Conservation (phyloP, 1,140 invertebrate species). For the Kradibia gibbosae region DNA sequence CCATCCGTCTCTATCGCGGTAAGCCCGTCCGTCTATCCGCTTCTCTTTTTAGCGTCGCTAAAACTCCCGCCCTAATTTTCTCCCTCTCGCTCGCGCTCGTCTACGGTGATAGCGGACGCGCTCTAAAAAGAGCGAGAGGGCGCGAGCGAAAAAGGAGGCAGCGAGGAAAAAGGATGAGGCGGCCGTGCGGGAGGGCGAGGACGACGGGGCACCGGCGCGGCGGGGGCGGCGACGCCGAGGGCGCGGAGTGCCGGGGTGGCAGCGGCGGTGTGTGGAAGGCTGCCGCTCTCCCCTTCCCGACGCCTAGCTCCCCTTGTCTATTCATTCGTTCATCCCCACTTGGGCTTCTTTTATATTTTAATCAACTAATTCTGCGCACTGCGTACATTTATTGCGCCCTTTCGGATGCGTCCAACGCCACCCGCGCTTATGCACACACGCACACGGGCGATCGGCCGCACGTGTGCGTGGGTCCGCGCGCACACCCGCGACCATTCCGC, state of each 20-base stretch:
- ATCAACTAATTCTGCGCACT: constrained; percentile 73
- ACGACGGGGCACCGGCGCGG: too few species aligned
- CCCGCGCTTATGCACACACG: constrained; percentile 11
- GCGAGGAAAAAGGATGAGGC: constrained; percentile 24
- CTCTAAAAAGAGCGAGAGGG: constrained; percentile 39
- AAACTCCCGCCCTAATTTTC: constrained; percentile 58
- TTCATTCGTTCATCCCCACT: constrained; percentile 62
- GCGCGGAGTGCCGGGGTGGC: constrained; percentile 15
- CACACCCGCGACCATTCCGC: constrained; percentile 64
- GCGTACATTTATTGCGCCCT: constrained; percentile 72
- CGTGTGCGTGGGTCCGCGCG: constrained; percentile 29
- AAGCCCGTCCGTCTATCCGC: constrained; percentile 34
- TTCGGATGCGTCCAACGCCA: constrained; percentile 57
- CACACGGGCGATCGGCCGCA: neutral
- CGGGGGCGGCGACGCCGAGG: too few species aligned
- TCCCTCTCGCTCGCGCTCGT: constrained; percentile 41
- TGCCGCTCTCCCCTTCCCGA: constrained; percentile 55
- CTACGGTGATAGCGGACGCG: neutral
- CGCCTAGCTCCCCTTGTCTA: constrained; percentile 57
- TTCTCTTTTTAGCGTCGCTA: constrained; percentile 47
- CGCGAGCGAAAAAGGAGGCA: neutral
- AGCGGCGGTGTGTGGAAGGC: constrained; percentile 1
- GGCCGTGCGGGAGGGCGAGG: constrained; percentile 26
- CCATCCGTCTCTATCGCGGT: too few species aligned
- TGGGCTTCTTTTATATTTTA: constrained; percentile 72